Conservation (phyloP, 2,113 vertebrate genomes). For the Sylvietta virens region DNA sequence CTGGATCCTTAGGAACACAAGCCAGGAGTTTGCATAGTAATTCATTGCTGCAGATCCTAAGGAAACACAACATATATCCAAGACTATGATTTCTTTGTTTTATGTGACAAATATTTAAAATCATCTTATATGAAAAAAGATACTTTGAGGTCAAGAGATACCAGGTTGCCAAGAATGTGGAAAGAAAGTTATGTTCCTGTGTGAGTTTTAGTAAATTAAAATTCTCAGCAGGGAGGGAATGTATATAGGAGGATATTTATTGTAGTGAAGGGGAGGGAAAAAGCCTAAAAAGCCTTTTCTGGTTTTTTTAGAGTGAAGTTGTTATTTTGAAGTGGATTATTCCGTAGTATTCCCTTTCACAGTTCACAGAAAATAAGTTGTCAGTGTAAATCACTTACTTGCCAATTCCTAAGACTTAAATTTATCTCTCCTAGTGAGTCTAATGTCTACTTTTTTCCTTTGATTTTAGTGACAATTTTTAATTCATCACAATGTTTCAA, state of each 20-base stretch:
- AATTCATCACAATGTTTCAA: neutral
- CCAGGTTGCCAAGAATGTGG: neutral
- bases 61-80: neutral
- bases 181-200: neutral
- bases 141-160: neutral
- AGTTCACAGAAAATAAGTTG: neutral
- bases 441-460: neutral
- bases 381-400: neutral
- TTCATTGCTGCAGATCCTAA: neutral
- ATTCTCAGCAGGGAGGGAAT: neutral
- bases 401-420: neutral
- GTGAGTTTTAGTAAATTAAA: neutral
- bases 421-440: neutral
- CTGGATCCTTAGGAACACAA: neutral
- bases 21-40: neutral
- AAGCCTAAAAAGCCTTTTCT: neutral
- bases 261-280: neutral
- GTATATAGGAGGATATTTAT: neutral
- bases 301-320: neutral
- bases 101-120: neutral
- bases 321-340: neutral
- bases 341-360: neutral
- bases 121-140: constrained; percentile 8
- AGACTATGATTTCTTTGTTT: neutral
- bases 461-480: neutral